Percentiles rank a stretch among this genome's conserved stretches.
These are phyloP conservation scores for Amphipoea lucens DNA, from an alignment of 2,888 invertebrate genomes.

Conservation along the genomic window DNA sequence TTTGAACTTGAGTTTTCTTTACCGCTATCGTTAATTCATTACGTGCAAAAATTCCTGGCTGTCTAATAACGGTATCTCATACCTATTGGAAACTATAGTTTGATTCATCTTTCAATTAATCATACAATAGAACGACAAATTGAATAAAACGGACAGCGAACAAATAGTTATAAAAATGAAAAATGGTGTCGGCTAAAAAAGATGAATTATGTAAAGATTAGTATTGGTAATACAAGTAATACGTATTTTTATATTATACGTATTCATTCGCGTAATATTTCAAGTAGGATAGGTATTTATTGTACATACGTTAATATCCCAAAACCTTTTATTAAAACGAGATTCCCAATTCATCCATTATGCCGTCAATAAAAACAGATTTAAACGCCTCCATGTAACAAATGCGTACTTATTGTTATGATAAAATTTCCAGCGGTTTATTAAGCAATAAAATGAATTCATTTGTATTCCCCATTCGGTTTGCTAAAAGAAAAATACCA, in stretches of 20 bases:
- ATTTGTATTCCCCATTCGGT: conserved; percentile 25
- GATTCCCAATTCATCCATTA: conserved; percentile 43
- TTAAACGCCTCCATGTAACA: conserved; percentile 44
- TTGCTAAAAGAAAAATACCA: conserved; percentile 31
- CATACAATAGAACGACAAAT: conserved; percentile 11
- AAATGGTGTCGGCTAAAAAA: conserved; percentile 4
- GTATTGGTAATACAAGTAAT: conserved; percentile 2
- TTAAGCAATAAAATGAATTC: conserved; percentile 49
- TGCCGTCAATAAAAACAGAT: conserved; percentile 48
- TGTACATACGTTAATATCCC: not conserved
- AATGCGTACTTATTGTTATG: conserved; percentile 56
- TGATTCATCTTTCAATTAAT: conserved; percentile 44
- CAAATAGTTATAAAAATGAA: conserved; percentile 4
- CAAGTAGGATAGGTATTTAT: conserved; percentile 17
- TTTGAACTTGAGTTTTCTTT: conserved; percentile 23
- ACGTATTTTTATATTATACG: not conserved
- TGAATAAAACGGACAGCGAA: not conserved
- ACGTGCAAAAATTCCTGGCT: conserved; percentile 47
- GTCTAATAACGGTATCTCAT: conserved; percentile 36
- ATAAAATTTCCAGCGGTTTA: conserved; percentile 50
- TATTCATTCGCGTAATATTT: conserved; percentile 1
- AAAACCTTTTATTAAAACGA: conserved; percentile 41
- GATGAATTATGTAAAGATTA: not conserved
- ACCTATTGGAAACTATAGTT: conserved; percentile 24
- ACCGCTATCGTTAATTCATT: conserved; percentile 25